phyloP scores from a whole-genome alignment of 1,140 invertebrate genomes.

The Pseudomyrmex dendroicus region DNA sequence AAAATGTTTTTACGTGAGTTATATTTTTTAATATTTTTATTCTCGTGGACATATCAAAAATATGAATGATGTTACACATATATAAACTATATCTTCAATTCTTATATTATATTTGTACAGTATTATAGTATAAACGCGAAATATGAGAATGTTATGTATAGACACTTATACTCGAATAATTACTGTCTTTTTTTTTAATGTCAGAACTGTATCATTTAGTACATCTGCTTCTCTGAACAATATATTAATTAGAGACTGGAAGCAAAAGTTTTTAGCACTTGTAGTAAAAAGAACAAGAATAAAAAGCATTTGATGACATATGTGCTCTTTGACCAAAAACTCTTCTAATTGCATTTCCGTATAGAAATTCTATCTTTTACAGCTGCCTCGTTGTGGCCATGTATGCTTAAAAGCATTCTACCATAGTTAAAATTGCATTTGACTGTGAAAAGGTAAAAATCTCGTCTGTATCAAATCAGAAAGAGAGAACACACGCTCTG shows the following conservation, averaged over 20 bases:
- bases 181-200: slow-evolving; percentile 10
- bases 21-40: too few relatives aligned
- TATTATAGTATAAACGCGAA: too few relatives aligned
- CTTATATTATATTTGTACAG: too few relatives aligned
- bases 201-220: background rate
- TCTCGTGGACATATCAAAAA: too few relatives aligned
- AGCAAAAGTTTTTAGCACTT: background rate
- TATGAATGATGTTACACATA: too few relatives aligned
- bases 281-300: slow-evolving; percentile 11
- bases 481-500: background rate
- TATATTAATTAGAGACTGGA: background rate
- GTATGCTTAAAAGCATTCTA: slow-evolving; percentile 34
- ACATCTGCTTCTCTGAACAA: background rate
- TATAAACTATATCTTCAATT: background rate
- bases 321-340: slow-evolving; percentile 28
- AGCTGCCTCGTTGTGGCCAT: background rate
- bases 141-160: background rate
- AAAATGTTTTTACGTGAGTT: too few relatives aligned
- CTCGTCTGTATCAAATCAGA: background rate
- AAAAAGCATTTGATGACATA: slow-evolving; percentile 25
- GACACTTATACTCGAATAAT: background rate
- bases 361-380: slow-evolving; percentile 28
- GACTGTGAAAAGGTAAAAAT: background rate
- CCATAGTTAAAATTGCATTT: slow-evolving; percentile 35
- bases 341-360: slow-evolving; percentile 16